Conservation (phyloP, 2,797 vertebrate species). For the Telmatherina bonti region DNA sequence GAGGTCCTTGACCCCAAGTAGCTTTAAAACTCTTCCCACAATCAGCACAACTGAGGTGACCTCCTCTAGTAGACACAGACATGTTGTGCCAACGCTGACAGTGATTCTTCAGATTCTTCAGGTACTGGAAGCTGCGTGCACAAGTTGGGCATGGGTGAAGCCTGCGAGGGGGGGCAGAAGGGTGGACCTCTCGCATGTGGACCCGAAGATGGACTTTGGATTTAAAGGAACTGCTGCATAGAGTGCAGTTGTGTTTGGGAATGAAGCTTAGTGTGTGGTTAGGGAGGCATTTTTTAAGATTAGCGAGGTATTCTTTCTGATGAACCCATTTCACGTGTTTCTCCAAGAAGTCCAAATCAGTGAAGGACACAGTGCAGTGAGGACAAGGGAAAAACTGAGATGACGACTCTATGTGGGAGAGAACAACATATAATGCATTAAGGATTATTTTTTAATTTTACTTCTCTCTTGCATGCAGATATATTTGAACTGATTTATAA, state of each 20-base stretch:
- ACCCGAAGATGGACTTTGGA: conserved; percentile 75
- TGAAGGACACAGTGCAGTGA: conserved; percentile 82
- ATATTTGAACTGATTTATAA: neutral
- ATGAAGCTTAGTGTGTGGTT: conserved; percentile 62
- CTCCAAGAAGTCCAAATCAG: conserved; percentile 80
- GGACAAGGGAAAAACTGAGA: conserved; percentile 79
- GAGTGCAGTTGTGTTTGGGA: conserved; percentile 71
- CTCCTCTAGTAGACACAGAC: conserved; percentile 72
- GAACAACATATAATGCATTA: conserved; percentile 22
- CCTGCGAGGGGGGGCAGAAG: conserved; percentile 74
- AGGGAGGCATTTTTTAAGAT: conserved; percentile 77
- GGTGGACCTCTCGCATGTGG: conserved; percentile 75
- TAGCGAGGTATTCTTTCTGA: conserved; percentile 79
- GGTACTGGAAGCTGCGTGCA: conserved; percentile 83
- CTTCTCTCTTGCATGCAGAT: neutral
- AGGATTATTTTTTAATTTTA: neutral
- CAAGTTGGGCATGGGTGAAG: conserved; percentile 83
- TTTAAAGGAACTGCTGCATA: conserved; percentile 74
- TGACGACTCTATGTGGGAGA: conserved; percentile 55
- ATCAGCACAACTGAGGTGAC: conserved; percentile 76
- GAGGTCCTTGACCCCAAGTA: conserved; percentile 82
- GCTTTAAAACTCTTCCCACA: conserved; percentile 82
- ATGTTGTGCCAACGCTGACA: conserved; percentile 82
- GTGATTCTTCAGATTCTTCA: conserved; percentile 84
- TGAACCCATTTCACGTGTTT: conserved; percentile 86